phyloP scores from a whole-genome alignment of 2,888 invertebrate species.

The Colletes collaris region DNA sequence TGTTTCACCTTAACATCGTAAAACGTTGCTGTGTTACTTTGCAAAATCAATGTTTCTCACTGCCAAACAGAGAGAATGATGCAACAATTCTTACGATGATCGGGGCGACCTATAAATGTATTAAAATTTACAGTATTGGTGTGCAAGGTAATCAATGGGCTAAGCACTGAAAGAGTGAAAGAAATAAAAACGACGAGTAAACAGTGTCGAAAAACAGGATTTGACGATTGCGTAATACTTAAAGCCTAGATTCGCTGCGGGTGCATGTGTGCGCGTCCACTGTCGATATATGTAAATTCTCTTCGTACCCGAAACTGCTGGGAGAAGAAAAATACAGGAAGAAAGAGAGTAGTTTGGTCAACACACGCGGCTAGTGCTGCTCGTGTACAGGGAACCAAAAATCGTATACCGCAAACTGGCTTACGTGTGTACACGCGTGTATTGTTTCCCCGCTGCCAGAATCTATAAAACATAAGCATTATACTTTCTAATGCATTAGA shows the following conservation, averaged over 20 bases:
- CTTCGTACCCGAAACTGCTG: slow-evolving; percentile 13
- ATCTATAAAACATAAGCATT: slow-evolving; percentile 76
- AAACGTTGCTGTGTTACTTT: slow-evolving; percentile 61
- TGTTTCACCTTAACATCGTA: slow-evolving; percentile 43
- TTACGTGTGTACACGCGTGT: slow-evolving; percentile 17
- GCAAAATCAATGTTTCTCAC: slow-evolving; percentile 62
- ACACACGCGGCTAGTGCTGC: slow-evolving; percentile 16
- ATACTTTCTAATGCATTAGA: slow-evolving; percentile 75
- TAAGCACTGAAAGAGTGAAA: neutral
- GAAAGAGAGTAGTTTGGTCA: slow-evolving; percentile 35
- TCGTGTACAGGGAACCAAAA: slow-evolving; percentile 44
- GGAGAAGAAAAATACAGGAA: slow-evolving; percentile 33
- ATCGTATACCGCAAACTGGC: slow-evolving; percentile 22
- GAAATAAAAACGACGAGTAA: neutral
- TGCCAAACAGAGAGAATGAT: neutral
- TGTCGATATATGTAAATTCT: slow-evolving; percentile 35
- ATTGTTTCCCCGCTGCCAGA: slow-evolving; percentile 35
- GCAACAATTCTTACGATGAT: neutral
- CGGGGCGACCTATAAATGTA: too few relatives aligned
- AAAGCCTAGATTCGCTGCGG: slow-evolving; percentile 10
- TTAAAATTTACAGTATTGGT: too few relatives aligned
- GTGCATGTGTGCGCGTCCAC: slow-evolving; percentile 18
- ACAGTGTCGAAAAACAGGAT: neutral
- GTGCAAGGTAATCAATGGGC: too few relatives aligned
- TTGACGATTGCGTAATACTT: neutral